Percentiles rank a stretch among this genome's conserved stretches.
Evolutionary conservation across 2,113 vertebrate species (phyloP).

Genomic region (Protobothrops flavoviridis): DNA sequence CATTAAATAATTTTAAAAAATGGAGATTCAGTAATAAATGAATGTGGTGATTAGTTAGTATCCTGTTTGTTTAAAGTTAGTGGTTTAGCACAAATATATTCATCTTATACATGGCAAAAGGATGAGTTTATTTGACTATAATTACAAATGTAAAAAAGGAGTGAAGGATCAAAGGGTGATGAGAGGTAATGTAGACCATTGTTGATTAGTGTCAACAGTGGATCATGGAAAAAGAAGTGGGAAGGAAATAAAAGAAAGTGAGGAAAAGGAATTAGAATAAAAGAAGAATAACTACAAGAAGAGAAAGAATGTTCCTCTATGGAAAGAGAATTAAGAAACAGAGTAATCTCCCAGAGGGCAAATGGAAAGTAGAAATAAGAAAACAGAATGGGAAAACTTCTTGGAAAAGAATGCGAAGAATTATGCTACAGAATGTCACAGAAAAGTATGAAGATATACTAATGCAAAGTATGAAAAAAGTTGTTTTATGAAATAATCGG

Average conservation of each 20-base stretch:
- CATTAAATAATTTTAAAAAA: too few relatives aligned
- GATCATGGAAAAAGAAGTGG: not conserved
- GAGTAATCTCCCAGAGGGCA: not conserved
- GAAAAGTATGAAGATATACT: not conserved
- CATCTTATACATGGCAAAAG: not conserved
- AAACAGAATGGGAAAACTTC: not conserved
- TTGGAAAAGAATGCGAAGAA: not conserved
- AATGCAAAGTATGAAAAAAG: not conserved
- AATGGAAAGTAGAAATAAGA: not conserved
- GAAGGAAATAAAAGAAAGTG: not conserved
- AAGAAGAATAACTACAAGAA: not conserved
- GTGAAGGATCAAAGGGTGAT: not conserved
- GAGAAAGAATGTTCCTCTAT: not conserved
- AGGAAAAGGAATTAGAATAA: not conserved
- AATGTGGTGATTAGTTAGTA: not conserved
- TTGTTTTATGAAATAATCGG: not conserved
- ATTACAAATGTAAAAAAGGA: not conserved
- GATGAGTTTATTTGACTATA: not conserved
- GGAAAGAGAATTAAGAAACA: not conserved
- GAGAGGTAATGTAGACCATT: not conserved
- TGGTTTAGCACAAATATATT: not conserved
- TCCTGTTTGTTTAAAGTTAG: not conserved
- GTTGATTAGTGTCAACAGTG: not conserved
- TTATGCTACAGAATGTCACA: not conserved
- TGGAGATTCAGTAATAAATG: not conserved